Conservation (phyloP, 2,888 invertebrate genomes). For the Drosophila tanythrix region DNA sequence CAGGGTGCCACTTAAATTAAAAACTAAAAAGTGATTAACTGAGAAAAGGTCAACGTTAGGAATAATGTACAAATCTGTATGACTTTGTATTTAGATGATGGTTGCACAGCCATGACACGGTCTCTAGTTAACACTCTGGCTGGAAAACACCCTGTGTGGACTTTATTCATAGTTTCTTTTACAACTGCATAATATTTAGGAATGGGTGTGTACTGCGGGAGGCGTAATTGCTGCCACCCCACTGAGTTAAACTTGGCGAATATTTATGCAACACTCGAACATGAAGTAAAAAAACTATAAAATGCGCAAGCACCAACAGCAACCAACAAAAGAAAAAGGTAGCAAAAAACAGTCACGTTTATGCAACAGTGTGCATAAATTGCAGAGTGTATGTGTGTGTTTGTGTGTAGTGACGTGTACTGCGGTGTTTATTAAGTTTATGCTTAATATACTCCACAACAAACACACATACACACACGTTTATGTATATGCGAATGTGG, state of each 20-base stretch:
- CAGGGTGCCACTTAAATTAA: conserved; percentile 29
- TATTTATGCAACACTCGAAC: conserved; percentile 71
- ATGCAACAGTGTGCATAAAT: conserved; percentile 72
- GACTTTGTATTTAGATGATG: neutral
- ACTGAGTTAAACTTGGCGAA: conserved; percentile 57
- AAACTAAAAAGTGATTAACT: neutral
- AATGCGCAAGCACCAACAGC: conserved; percentile 62
- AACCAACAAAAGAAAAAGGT: conserved; percentile 22
- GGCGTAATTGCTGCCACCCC: conserved; percentile 66
- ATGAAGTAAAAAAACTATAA: conserved; percentile 53
- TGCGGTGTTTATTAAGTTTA: conserved; percentile 73
- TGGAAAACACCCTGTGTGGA: conserved; percentile 33
- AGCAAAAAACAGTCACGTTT: conserved; percentile 62
- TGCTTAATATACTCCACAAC: conserved; percentile 49
- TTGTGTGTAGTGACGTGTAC: conserved; percentile 44
- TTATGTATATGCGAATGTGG: conserved; percentile 7
- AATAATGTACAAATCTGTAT: neutral
- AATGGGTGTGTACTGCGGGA: conserved; percentile 32
- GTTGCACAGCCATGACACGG: neutral
- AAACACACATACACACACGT: neutral
- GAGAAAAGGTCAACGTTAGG: neutral
- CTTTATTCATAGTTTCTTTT: conserved; percentile 32
- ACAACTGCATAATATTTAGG: conserved; percentile 30
- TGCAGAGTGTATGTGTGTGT: conserved; percentile 15
- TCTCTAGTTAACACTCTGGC: neutral